Base-by-base conservation (phyloP, 1,140 invertebrate genomes). In the Tetramorium alpestre region DNA sequence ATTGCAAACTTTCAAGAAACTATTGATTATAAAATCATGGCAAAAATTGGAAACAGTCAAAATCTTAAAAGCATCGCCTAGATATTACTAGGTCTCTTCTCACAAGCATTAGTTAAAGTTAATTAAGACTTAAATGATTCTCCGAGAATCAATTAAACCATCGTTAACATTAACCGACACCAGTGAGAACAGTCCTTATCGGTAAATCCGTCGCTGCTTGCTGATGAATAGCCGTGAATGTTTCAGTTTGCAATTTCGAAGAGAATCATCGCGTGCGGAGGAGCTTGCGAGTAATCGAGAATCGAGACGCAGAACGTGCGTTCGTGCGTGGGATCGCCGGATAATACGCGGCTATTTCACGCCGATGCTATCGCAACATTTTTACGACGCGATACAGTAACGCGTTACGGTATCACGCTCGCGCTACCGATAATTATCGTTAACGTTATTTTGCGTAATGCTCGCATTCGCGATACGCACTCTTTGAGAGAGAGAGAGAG, bases 331-430 rank as follows among this genome's bases (percentile, higher is more conserved):
- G 58, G 82, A 85, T 77, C 73, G 82, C n/a, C 18, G 60, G 82
- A 77, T 85, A 85, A 85, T 78, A 78, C 58, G 60, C 73, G 58
- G 82, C 75, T 64, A 85, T 77, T 85, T 77, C 72, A 85, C 73
- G 82, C 72, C 73, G 73, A 85, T 85, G 82, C 33, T 78, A 85
- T 84, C 80, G 38, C 49, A 78, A 78, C 58, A 85, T 76, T 85
- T 85, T 85, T 85, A 85, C 60, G 73, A 54, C 58, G 82, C 60
- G 73, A 85, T 85, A 65, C 82, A 75, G 86, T 77, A 81, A 84
- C 67, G 62, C 65, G 87, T 77, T 78, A 86, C 70, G 85, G 86
- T 87, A 82, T 89, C 77, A 64, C 85, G 77, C 86, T 88, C 47
- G 77, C 87, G 62, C 78, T 64, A 78, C 72, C 41, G 82, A 85